Conservation (phyloP, 2,797 vertebrate species). For the Cephalopachus bancanus region DNA sequence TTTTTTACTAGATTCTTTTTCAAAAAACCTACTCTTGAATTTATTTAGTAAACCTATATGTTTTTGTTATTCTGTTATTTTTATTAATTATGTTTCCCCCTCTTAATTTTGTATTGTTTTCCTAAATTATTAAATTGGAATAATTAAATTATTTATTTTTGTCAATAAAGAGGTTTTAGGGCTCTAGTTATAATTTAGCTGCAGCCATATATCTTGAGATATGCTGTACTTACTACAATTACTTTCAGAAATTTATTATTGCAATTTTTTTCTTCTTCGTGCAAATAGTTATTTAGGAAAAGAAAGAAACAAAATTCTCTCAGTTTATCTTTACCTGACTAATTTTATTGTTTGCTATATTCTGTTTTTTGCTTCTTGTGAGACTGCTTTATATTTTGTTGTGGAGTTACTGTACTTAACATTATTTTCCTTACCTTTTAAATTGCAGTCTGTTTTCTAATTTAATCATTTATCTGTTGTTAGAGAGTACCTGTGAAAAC, state of each 20-base stretch:
- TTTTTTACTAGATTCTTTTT: not conserved
- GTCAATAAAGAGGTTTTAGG: slow-evolving; percentile 20
- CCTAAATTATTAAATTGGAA: not conserved
- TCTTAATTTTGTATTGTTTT: not conserved
- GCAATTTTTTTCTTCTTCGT: slow-evolving; percentile 29
- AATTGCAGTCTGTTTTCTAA: not conserved
- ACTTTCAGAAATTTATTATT: slow-evolving; percentile 26
- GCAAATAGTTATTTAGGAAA: slow-evolving; percentile 51
- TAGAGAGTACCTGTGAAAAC: not conserved
- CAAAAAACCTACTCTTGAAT: not conserved
- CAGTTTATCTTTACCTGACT: not conserved
- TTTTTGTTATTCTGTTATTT: not conserved
- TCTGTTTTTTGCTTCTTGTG: not conserved
- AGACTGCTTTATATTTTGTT: slow-evolving; percentile 17
- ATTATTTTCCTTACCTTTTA: slow-evolving; percentile 1
- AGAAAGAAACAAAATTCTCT: slow-evolving; percentile 9
- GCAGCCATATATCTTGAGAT: not conserved
- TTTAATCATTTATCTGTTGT: not conserved
- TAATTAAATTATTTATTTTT: slow-evolving; percentile 18
- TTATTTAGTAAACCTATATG: not conserved
- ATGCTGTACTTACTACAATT: not conserved
- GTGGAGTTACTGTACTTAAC: not conserved
- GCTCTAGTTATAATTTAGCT: not conserved
- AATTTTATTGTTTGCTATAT: not conserved
- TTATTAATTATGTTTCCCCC: not conserved